Evolutionary conservation across 2,888 invertebrate genomes (phyloP), one percentile per base, ranked within the genome.

Genomic region (Oligia latruncula): DNA sequence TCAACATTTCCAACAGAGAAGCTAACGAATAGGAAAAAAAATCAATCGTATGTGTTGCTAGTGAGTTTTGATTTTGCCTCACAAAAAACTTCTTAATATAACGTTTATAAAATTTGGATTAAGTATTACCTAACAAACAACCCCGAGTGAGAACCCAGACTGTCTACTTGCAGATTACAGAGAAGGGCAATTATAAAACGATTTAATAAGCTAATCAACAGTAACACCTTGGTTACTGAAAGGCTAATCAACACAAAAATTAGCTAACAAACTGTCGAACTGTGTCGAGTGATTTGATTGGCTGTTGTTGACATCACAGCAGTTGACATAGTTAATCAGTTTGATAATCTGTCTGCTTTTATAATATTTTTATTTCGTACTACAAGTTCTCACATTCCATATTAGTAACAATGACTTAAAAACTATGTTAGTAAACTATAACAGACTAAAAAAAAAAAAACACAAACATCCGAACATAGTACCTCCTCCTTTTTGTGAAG

Each of bases 271-370:
- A 76, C 62, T 40, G 15, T 46, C n/a, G 8, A 70, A 43, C 11
- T 72, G 23, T 17, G 23, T 35, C 17, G 6, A 46, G 23, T 29
- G 11, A 58, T 78, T 40, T 58, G 23, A 70, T 40, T 20, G 43
- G 20, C 15, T 46, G 6, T 15, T 52, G 46, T 74, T 75, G 58
- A 9, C 15, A 23, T 52, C 65, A 60, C 29, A 62, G 13, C 17
- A 40, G 49, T 23, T 49, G 40, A 66, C 13, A 67, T 43, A 17
- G 40, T 29, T 49, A 35, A 20, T 71, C 17, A 8, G 17, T 71
- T 43, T 9, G 17, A 49, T n/a, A 17, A 20, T 62, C 13, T 62
- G 9, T 71, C 35, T 13, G 81, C 43, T 78, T 46, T 78, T 52
- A 6, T 52, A 20, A 20, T 20, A 52, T 23, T n/a, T 58, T 58